Conservation (phyloP, 2,888 invertebrate genomes). For the Lymantria monacha region DNA sequence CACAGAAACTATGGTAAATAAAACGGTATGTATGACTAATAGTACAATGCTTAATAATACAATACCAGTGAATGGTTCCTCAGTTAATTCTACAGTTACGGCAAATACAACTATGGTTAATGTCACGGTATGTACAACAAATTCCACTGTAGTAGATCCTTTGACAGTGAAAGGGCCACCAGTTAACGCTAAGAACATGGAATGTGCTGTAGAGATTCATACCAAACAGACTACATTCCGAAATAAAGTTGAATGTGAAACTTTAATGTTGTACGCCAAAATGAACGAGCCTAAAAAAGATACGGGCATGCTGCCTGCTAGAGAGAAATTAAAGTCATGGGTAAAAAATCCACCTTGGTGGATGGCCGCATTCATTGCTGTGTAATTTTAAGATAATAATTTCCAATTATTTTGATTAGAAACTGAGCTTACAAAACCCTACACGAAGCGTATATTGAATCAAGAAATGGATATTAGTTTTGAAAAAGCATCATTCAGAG, state of each 20-base stretch:
- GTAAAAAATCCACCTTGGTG: conserved; percentile 71
- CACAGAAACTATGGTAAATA: conserved; percentile 36
- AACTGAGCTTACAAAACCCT: no score
- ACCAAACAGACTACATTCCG: conserved; percentile 47
- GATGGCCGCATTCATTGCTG: conserved; percentile 65
- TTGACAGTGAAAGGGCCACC: conserved; percentile 52
- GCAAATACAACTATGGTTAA: conserved; percentile 35
- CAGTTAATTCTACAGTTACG: conserved; percentile 12
- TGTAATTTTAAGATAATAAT: conserved; percentile 32
- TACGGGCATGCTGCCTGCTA: conserved; percentile 46
- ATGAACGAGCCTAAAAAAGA: conserved; percentile 56
- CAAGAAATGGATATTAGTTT: no score
- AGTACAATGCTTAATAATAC: conserved; percentile 42
- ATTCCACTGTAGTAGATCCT: conserved; percentile 47
- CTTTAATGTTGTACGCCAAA: conserved; percentile 55
- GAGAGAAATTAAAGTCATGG: conserved; percentile 58
- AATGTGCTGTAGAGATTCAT: conserved; percentile 61
- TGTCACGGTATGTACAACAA: conserved; percentile 45
- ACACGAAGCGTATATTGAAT: no score
- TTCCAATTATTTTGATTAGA: neutral
- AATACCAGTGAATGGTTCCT: conserved; percentile 5
- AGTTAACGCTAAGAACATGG: conserved; percentile 45
- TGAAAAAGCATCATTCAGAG: no score
- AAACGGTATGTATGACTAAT: conserved; percentile 55
- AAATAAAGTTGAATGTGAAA: conserved; percentile 56